Percentiles rank a stretch among this genome's conserved stretches.
Conservation (phyloP, 2,797 vertebrate species). For the Erethizon dorsatum region DNA sequence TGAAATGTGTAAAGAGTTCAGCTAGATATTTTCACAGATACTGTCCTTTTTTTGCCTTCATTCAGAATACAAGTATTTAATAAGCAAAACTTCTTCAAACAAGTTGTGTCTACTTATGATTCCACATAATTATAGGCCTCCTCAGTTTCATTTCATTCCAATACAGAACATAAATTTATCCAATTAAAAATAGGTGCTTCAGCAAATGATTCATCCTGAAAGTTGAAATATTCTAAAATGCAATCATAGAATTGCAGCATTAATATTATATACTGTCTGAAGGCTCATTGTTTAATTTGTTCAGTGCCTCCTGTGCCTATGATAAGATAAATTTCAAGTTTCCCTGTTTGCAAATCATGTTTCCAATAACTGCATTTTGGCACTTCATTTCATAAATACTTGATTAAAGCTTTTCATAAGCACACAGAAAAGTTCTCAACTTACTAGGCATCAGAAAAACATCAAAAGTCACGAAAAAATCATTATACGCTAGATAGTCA, state of each 20-base stretch:
- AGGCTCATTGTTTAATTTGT: slow-evolving; percentile 62
- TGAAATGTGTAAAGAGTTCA: slow-evolving; percentile 54
- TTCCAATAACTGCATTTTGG: slow-evolving; percentile 40
- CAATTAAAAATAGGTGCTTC: slow-evolving; percentile 79
- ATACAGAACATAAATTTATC: slow-evolving; percentile 74
- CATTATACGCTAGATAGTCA: not conserved
- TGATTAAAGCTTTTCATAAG: slow-evolving; percentile 38
- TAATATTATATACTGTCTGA: slow-evolving; percentile 63
- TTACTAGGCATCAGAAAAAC: slow-evolving; percentile 24
- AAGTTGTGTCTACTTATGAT: slow-evolving; percentile 74
- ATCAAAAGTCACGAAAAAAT: slow-evolving; percentile 10
- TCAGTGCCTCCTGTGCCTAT: slow-evolving; percentile 45
- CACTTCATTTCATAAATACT: slow-evolving; percentile 45
- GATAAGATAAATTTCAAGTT: slow-evolving; percentile 58
- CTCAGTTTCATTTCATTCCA: slow-evolving; percentile 68
- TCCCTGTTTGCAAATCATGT: slow-evolving; percentile 47
- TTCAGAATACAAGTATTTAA: slow-evolving; percentile 65
- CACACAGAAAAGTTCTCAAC: not conserved
- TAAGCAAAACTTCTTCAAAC: slow-evolving; percentile 71
- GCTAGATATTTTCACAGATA: slow-evolving; percentile 51
- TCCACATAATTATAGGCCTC: slow-evolving; percentile 73
- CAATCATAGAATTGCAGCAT: slow-evolving; percentile 63
- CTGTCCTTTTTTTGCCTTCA: slow-evolving; percentile 21
- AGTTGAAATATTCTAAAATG: slow-evolving; percentile 69
- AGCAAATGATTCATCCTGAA: slow-evolving; percentile 65